phyloP scores from a whole-genome alignment of 64 coral and sea anemone species.

The Montipora efflorescens region DNA sequence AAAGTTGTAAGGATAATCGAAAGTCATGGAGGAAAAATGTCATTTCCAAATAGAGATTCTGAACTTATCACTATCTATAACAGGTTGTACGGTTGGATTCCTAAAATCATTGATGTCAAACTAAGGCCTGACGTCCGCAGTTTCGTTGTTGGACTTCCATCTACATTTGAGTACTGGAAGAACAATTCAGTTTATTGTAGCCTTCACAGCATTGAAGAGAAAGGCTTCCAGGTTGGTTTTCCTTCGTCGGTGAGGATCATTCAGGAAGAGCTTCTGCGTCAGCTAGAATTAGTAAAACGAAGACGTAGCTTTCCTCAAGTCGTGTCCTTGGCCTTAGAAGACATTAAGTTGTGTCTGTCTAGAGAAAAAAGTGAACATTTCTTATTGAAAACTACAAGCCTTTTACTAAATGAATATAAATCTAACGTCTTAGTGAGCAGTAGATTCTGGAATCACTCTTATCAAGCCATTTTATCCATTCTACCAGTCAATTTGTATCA shows the following conservation, averaged over 20 bases:
- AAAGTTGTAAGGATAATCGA: background rate
- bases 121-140: background rate
- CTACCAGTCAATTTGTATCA: background rate
- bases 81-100: conserved; percentile 39
- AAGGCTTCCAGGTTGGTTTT: background rate
- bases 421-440: background rate
- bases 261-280: background rate
- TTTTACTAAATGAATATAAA: background rate
- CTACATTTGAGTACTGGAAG: background rate
- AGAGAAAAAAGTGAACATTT: background rate
- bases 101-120: background rate
- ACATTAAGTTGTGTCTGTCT: background rate
- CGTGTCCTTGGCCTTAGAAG: background rate
- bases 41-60: background rate
- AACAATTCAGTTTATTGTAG: background rate
- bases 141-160: background rate
- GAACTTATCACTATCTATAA: conserved; percentile 6
- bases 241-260: background rate
- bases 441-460: background rate
- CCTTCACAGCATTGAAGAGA: background rate
- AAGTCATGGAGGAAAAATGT: background rate
- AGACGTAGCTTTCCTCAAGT: background rate
- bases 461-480: too few species aligned
- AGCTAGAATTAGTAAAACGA: background rate
- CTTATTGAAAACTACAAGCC: background rate